A percentile compares a stretch with the other conserved stretches of the same genome.
phyloP scores from a whole-genome alignment of 1,140 invertebrate genomes.

The Calephelis virginiensis region DNA sequence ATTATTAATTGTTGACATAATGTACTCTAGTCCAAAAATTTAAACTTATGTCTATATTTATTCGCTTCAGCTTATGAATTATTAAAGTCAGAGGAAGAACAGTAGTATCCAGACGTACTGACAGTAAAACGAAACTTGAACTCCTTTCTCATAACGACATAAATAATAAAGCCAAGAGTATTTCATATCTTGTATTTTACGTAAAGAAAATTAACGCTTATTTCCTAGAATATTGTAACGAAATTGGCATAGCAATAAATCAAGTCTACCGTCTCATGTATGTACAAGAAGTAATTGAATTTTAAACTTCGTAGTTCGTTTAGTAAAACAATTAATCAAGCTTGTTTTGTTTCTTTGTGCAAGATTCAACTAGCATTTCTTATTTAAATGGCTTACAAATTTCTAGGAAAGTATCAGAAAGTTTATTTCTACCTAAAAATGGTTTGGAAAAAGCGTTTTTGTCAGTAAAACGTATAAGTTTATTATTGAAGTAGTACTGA shows the following conservation, averaged over 20 bases:
- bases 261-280: slow-evolving; percentile 12
- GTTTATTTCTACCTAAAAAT: no score
- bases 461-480: no score
- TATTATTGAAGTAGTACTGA: no score
- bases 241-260: slow-evolving; percentile 13
- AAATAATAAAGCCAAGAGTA: slow-evolving; percentile 33
- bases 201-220: slow-evolving; percentile 25
- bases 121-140: slow-evolving; percentile 35
- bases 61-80: slow-evolving; percentile 16
- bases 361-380: background rate
- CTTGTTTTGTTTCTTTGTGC: slow-evolving; percentile 19
- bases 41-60: no score
- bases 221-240: background rate
- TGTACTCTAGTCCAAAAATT: no score
- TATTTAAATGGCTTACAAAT: background rate
- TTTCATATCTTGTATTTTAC: slow-evolving; percentile 21
- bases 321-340: slow-evolving; percentile 19
- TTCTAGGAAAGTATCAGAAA: background rate
- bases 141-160: slow-evolving; percentile 35
- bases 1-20: no score
- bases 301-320: slow-evolving; percentile 28
- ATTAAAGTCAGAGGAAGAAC: slow-evolving; percentile 18
- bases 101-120: slow-evolving; percentile 26
- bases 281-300: slow-evolving; percentile 29
- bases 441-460: no score